These are phyloP conservation scores for Rhopalosiphum maidis DNA, from an alignment of 1,140 invertebrate genomes.

Conservation along the genomic window DNA sequence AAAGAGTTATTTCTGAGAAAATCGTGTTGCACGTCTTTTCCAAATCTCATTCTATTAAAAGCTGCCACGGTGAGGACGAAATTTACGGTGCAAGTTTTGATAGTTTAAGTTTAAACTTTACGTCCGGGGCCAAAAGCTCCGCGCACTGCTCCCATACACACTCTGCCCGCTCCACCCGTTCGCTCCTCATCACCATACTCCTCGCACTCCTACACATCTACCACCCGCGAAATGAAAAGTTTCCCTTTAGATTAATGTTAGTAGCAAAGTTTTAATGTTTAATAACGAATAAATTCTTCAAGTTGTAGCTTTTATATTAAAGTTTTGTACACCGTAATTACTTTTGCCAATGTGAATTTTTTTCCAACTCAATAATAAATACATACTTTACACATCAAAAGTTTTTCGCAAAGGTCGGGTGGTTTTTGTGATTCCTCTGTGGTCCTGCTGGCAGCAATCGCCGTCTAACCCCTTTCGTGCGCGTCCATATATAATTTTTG, in stretches of 20 bases:
- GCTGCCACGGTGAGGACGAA: slow-evolving; percentile 53
- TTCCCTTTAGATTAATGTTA: slow-evolving; percentile 58
- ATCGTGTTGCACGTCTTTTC: slow-evolving; percentile 57
- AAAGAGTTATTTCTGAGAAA: slow-evolving; percentile 48
- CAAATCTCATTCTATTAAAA: slow-evolving; percentile 58
- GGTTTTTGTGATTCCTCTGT: neutral
- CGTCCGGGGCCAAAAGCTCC: slow-evolving; percentile 55
- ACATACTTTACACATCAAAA: slow-evolving; percentile 56
- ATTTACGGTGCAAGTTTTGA: slow-evolving; percentile 58
- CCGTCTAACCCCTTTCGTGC: neutral
- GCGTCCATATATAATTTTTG: neutral
- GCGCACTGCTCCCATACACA: neutral
- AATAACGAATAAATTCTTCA: slow-evolving; percentile 58
- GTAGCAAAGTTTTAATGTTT: slow-evolving; percentile 58
- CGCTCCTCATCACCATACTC: neutral
- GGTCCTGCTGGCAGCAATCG: neutral
- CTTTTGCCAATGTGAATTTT: slow-evolving; percentile 55
- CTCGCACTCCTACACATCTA: neutral
- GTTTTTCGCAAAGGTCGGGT: slow-evolving; percentile 5
- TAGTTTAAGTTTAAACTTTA: slow-evolving; percentile 58
- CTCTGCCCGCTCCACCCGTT: neutral
- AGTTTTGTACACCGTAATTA: slow-evolving; percentile 57
- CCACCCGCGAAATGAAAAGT: slow-evolving; percentile 47
- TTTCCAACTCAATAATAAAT: slow-evolving; percentile 56
- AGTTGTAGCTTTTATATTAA: slow-evolving; percentile 58